Conservation (phyloP, 2,113 vertebrate genomes). For the Forbesichthys papilliferus region DNA sequence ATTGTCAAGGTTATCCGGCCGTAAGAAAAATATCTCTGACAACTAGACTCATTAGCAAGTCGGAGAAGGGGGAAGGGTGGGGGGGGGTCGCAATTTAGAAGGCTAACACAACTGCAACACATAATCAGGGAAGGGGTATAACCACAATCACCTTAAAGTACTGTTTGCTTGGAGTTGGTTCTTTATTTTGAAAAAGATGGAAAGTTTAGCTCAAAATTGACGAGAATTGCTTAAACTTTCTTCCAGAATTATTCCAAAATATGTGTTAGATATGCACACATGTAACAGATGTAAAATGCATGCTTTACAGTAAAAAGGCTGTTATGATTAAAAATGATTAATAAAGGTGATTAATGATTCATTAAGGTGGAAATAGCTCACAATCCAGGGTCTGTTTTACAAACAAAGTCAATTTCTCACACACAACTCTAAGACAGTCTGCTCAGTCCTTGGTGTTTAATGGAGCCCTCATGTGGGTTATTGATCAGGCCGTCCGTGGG, state of each 20-base stretch:
- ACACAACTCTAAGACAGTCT: slow-evolving; percentile 28
- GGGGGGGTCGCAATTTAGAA: slow-evolving; percentile 19
- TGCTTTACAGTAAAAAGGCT: background rate
- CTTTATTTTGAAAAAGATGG: background rate
- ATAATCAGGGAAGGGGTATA: slow-evolving; percentile 8
- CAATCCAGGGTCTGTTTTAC: slow-evolving; percentile 58
- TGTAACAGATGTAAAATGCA: background rate
- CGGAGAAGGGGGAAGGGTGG: background rate
- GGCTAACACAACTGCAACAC: slow-evolving; percentile 40
- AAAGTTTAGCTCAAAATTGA: too few relatives aligned
- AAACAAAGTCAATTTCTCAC: background rate
- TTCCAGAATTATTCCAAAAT: background rate
- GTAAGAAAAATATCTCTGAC: slow-evolving; percentile 44
- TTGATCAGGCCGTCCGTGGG: slow-evolving; percentile 73
- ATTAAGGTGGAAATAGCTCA: slow-evolving; percentile 71
- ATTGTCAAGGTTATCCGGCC: slow-evolving; percentile 38
- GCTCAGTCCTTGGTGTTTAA: slow-evolving; percentile 64
- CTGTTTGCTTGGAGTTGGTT: slow-evolving; percentile 23
- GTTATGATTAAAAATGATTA: slow-evolving; percentile 18
- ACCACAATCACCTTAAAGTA: slow-evolving; percentile 20
- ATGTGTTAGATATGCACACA: slow-evolving; percentile 20
- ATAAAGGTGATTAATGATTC: slow-evolving; percentile 73
- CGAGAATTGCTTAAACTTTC: too few relatives aligned
- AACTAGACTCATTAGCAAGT: slow-evolving; percentile 44
- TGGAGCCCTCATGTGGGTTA: slow-evolving; percentile 77